phyloP scores from a whole-genome alignment of 2,113 vertebrate genomes.

The Tetraodon nigroviridis region DNA sequence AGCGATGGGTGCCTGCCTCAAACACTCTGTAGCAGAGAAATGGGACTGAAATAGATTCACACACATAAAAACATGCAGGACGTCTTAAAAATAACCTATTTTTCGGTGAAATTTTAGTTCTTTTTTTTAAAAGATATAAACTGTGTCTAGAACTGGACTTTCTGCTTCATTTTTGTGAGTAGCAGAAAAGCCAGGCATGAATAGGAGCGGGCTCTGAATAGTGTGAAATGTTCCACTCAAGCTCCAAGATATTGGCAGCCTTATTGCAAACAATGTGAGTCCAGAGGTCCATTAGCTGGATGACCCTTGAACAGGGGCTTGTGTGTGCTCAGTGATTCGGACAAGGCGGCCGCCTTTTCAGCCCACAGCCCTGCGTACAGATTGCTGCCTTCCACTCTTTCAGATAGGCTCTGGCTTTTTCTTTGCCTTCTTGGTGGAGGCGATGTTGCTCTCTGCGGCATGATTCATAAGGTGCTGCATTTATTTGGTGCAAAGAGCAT shows the following conservation, averaged over 20 bases:
- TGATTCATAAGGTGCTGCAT: slow-evolving; percentile 68
- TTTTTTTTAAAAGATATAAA: no score
- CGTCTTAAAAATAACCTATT: no score
- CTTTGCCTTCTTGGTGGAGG: slow-evolving; percentile 41
- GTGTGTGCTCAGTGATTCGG: slow-evolving; percentile 61
- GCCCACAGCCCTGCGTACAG: slow-evolving; percentile 57
- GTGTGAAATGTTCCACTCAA: slow-evolving; percentile 13
- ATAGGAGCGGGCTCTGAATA: no score
- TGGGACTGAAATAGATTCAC: no score
- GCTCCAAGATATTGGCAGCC: slow-evolving; percentile 27
- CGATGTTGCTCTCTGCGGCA: slow-evolving; percentile 44
- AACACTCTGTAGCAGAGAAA: slow-evolving; percentile 1
- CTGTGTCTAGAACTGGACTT: no score
- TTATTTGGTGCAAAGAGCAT: slow-evolving; percentile 69
- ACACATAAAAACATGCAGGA: no score
- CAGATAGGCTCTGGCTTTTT: slow-evolving; percentile 47
- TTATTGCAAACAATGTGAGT: slow-evolving; percentile 33
- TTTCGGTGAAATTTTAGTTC: no score
- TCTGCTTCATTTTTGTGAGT: no score
- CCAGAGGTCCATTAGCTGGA: slow-evolving; percentile 59
- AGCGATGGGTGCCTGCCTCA: background rate
- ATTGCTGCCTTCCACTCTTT: slow-evolving; percentile 64
- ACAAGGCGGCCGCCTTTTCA: slow-evolving; percentile 40
- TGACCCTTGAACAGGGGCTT: slow-evolving; percentile 51
- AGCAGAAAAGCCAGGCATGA: no score